These are phyloP conservation scores for Neolamprologus ventralis DNA, from an alignment of 2,113 vertebrate species.

Conservation along the genomic window DNA sequence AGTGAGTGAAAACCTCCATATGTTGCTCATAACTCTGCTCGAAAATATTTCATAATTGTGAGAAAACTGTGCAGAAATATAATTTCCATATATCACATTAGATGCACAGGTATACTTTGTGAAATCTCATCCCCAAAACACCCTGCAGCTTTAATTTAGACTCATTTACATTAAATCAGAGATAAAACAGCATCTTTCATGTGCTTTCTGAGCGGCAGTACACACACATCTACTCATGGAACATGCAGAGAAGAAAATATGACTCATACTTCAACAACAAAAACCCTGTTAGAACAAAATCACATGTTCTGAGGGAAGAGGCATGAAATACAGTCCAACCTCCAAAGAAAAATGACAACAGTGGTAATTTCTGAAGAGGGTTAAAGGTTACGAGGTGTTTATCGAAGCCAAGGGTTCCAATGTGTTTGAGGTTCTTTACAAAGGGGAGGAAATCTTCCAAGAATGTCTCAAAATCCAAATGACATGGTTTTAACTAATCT, in stretches of 20 bases:
- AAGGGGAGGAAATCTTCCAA: not conserved
- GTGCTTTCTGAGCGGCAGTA: not conserved
- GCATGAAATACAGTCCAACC: not conserved
- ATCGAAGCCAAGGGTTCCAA: not conserved
- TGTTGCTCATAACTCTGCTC: conserved; percentile 7
- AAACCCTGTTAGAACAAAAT: not conserved
- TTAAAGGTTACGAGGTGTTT: not conserved
- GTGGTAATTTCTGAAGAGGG: not conserved
- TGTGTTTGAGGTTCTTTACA: not conserved
- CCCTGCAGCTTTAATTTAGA: not conserved
- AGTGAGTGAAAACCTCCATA: conserved; percentile 27
- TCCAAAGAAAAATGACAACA: not conserved
- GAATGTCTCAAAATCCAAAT: not conserved
- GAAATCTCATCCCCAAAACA: not conserved
- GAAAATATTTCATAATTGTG: not conserved
- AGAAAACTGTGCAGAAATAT: not conserved
- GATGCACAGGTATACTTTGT: not conserved
- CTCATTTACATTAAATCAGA: conserved; percentile 2
- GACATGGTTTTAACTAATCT: not conserved
- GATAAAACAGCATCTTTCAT: not conserved
- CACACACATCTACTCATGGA: not conserved
- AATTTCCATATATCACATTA: not conserved
- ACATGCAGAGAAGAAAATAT: not conserved
- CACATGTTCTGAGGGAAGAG: not conserved
- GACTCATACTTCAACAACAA: not conserved